Evolutionary conservation across 23 tunicate species (phyloP).

Genomic region (Halocynthia aurantium): DNA sequence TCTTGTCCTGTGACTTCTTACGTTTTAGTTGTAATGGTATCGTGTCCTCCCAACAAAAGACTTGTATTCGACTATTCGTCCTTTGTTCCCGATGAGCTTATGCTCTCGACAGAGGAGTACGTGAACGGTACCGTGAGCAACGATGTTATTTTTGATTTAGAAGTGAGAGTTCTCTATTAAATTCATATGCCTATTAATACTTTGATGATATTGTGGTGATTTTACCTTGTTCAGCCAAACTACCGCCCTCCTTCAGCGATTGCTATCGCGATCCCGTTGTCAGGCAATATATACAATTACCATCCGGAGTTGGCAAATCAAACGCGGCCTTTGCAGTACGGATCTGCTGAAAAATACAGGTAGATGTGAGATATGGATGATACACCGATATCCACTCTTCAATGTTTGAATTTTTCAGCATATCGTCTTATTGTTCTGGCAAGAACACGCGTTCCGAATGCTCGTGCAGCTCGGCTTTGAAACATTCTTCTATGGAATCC

Average conservation of each 20-base stretch:
- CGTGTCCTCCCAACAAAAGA: slow-evolving; percentile 22
- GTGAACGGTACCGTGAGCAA: background rate
- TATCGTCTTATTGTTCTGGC: slow-evolving; percentile 4
- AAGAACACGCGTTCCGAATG: slow-evolving; percentile 12
- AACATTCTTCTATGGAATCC: slow-evolving; percentile 49
- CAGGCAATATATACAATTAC: slow-evolving; percentile 52
- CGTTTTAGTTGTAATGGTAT: background rate
- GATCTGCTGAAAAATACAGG: slow-evolving; percentile 2
- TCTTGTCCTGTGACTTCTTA: slow-evolving; percentile 17
- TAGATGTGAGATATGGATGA: background rate
- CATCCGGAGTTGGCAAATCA: slow-evolving; percentile 18
- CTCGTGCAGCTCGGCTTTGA: slow-evolving; percentile 35
- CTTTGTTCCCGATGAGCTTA: background rate
- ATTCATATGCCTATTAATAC: background rate
- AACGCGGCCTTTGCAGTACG: background rate
- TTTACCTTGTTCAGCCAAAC: slow-evolving; percentile 17
- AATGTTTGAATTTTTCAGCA: background rate
- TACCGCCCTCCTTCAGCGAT: slow-evolving; percentile 60
- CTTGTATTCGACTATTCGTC: slow-evolving; percentile 25
- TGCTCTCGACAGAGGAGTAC: slow-evolving; percentile 9
- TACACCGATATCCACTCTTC: background rate
- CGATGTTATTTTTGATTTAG: no score
- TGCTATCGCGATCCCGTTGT: slow-evolving; percentile 48
- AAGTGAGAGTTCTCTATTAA: no score
- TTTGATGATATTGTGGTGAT: background rate